Conservation (phyloP, 1,140 invertebrate species). For the Orussus abietinus region DNA sequence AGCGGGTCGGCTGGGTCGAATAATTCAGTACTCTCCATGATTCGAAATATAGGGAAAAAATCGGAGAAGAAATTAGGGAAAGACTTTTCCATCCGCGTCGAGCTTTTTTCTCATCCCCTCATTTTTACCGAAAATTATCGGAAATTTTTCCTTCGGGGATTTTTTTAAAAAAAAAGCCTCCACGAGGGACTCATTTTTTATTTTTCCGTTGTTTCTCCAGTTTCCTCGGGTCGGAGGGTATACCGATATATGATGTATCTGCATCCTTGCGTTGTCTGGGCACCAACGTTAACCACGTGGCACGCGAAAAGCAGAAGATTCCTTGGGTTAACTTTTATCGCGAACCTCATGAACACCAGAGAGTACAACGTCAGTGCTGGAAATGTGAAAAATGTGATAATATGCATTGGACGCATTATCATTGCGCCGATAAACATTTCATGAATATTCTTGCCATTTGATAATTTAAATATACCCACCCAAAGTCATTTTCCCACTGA, state of each 20-base stretch:
- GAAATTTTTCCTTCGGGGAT: too few relatives aligned
- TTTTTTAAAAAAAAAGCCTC: too few relatives aligned
- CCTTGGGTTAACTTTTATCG: slow-evolving; percentile 86
- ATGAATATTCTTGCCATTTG: too few relatives aligned
- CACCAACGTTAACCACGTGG: slow-evolving; percentile 86
- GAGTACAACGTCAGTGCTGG: slow-evolving; percentile 89
- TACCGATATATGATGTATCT: slow-evolving; percentile 69
- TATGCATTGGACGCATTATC: background rate
- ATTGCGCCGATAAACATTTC: background rate
- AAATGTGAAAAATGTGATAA: slow-evolving; percentile 33
- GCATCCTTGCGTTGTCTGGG: slow-evolving; percentile 80
- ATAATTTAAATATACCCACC: slow-evolving; percentile 59
- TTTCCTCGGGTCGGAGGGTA: too few relatives aligned
- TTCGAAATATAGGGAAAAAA: slow-evolving; percentile 21
- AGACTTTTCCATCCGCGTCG: slow-evolving; percentile 4
- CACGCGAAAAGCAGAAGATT: slow-evolving; percentile 93
- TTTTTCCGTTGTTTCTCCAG: too few relatives aligned
- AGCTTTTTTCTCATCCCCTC: too few relatives aligned
- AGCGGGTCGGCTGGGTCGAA: slow-evolving; percentile 31
- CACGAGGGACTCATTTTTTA: too few relatives aligned
- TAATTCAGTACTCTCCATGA: slow-evolving; percentile 35
- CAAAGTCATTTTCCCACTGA: slow-evolving; percentile 95
- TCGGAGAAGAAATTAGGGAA: slow-evolving; percentile 19
- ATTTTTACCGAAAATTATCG: too few relatives aligned
- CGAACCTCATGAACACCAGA: slow-evolving; percentile 90